These are phyloP conservation scores for Carassius carassius DNA, from an alignment of 2,113 vertebrate genomes.

Conservation along the genomic window DNA sequence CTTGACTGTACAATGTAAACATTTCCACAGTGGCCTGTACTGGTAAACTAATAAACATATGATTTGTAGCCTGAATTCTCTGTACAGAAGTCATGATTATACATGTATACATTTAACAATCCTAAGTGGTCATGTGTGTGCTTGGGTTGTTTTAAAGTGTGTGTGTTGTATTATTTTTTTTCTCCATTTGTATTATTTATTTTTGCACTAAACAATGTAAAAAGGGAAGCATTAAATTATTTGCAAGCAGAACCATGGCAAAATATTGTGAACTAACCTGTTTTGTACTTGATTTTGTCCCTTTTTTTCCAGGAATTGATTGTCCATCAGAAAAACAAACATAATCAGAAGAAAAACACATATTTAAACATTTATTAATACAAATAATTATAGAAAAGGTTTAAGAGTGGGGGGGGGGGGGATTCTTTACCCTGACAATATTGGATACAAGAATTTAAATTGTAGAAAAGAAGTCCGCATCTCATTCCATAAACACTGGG, in stretches of 20 bases:
- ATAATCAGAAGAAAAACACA: neutral
- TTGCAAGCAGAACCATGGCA: slow-evolving; percentile 70
- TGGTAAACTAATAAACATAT: slow-evolving; percentile 70
- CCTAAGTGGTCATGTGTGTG: slow-evolving; percentile 80
- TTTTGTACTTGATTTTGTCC: neutral
- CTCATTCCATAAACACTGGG: neutral
- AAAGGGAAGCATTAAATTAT: slow-evolving; percentile 77
- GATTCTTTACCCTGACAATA: neutral
- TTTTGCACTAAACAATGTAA: slow-evolving; percentile 73
- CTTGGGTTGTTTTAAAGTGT: neutral
- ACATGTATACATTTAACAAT: slow-evolving; percentile 68
- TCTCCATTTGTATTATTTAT: slow-evolving; percentile 52
- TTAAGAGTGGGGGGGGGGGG: neutral
- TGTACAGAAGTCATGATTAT: slow-evolving; percentile 79
- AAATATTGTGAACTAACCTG: slow-evolving; percentile 30
- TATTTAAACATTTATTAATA: neutral
- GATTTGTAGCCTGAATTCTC: slow-evolving; percentile 83
- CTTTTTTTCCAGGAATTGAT: neutral
- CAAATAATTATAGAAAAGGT: neutral
- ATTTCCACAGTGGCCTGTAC: slow-evolving; percentile 81
- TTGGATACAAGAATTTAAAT: neutral
- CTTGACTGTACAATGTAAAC: slow-evolving; percentile 82
- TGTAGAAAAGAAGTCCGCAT: neutral
- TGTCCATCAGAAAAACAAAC: neutral
- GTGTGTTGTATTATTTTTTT: slow-evolving; percentile 35